phyloP scores from a whole-genome alignment of 1,140 invertebrate species.

The Trichoplusia ni region DNA sequence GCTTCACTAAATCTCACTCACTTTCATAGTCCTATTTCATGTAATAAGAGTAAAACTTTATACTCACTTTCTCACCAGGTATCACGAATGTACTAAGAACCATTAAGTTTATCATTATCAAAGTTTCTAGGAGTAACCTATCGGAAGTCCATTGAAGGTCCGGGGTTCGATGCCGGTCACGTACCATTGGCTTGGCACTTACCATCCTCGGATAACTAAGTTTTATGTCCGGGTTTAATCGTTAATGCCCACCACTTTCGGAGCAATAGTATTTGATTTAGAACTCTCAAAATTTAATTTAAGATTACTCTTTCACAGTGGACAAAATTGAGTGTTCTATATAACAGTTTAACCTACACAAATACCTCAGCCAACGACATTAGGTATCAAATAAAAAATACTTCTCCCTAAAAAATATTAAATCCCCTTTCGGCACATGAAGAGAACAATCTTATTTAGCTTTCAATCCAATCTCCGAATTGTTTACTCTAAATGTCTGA shows the following conservation, averaged over 20 bases:
- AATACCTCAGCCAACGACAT: no score
- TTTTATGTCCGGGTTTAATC: slow-evolving; percentile 27
- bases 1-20: no score
- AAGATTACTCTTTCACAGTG: not conserved
- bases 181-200: slow-evolving; percentile 28
- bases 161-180: slow-evolving; percentile 25
- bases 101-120: no score
- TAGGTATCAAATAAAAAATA: not conserved
- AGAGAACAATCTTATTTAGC: not conserved
- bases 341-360: not conserved
- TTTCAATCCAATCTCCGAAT: not conserved
- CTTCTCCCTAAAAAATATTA: not conserved
- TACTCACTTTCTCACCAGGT: no score
- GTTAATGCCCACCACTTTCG: slow-evolving; percentile 26
- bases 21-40: no score
- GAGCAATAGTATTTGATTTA: slow-evolving; percentile 24
- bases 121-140: no score
- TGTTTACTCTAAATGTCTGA: slow-evolving; percentile 5
- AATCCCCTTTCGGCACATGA: not conserved
- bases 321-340: not conserved
- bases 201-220: slow-evolving; percentile 26
- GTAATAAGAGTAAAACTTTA: no score
- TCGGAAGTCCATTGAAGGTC: not conserved
- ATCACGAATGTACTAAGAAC: no score
- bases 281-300: slow-evolving; percentile 11